Base-by-base conservation (phyloP, 2,113 vertebrate genomes). In the Orthochromis indermauri region DNA sequence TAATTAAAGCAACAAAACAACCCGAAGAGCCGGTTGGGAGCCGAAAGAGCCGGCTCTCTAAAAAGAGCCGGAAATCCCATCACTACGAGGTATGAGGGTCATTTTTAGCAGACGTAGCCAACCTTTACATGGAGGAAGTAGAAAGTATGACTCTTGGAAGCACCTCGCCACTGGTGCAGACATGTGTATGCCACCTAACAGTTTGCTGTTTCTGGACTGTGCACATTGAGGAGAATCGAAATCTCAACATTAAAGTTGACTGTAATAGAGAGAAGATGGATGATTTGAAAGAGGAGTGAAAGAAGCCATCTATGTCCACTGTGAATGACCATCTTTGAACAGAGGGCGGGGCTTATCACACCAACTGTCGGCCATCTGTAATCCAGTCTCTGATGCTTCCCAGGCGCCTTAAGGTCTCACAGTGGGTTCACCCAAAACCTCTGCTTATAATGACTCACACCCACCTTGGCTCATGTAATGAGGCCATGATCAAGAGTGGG, bases 41-140 rank as follows among this genome's bases (percentile, higher is more conserved):
- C 19, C 0, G 17, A 51, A 51, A 51, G 49, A 51, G 49, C 3
- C 5, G 1, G 49, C 0, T 51, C 49, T n/a, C 49, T 51, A 10
- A 51, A 51, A 53, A 51, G 49, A 53, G 49, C 49, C 0, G 0
- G 10, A 0, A 53, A 53, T 53, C 51, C 51, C 51, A 53, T 11
- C 51, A 53, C 3, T 53, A 21, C 5, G 55, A 31, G 55, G 55
- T 59, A 28, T 59, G 26, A 59, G 24, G 4, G 13, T 16, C 55
- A 59, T 17, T 31, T 54, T 31, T 4, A 31, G 55, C 55, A 59
- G 24, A 59, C 1, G 55, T 28, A 14, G 54, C 54, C 12, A 5
- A 59, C 24, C 55, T 59, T 59, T 59, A 59, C 55, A 31, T 6
- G 26, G 26, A 31, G 55, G 55, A 59, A 59, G 55, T 59, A 17